Evolutionary conservation across 64 coral and sea anemone species (phyloP).

Genomic region (Catalaphyllia jardinei): DNA sequence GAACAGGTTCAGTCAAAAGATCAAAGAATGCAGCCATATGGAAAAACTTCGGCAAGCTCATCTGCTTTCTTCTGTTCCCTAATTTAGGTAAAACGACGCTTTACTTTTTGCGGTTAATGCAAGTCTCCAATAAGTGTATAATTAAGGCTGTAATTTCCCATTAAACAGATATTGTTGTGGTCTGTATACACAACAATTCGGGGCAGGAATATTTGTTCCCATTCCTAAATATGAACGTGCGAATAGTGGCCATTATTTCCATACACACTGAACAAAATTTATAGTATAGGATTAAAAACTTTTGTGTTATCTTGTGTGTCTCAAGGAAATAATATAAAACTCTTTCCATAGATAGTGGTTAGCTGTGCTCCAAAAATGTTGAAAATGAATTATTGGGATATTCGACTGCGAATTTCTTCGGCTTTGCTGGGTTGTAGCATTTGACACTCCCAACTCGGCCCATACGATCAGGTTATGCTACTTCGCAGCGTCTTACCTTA

Average conservation of each 20-base stretch:
- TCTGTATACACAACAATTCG: slow-evolving; percentile 5
- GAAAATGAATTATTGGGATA: slow-evolving; percentile 21
- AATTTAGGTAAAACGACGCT: neutral
- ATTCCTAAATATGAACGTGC: slow-evolving; percentile 14
- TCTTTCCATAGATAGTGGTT: neutral
- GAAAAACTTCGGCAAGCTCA: neutral
- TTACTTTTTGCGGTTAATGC: slow-evolving; percentile 22
- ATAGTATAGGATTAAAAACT: neutral
- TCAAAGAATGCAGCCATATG: neutral
- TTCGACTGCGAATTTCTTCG: slow-evolving; percentile 15
- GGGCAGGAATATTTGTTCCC: slow-evolving; percentile 15
- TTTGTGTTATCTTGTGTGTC: neutral
- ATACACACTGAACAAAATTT: neutral
- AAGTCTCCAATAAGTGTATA: slow-evolving; percentile 9
- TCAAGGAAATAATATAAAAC: neutral
- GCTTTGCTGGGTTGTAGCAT: neutral
- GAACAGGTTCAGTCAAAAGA: neutral
- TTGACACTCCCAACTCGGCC: slow-evolving; percentile 19
- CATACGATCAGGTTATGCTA: neutral
- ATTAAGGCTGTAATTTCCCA: slow-evolving; percentile 25
- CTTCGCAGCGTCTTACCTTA: neutral
- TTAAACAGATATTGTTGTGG: slow-evolving; percentile 42
- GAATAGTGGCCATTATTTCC: neutral
- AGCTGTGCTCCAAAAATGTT: neutral
- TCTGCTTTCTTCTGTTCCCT: neutral